A percentile compares a stretch with the other conserved stretches of the same genome.
phyloP scores from a whole-genome alignment of 2,888 invertebrate genomes.

The Eupithecia exiguata region DNA sequence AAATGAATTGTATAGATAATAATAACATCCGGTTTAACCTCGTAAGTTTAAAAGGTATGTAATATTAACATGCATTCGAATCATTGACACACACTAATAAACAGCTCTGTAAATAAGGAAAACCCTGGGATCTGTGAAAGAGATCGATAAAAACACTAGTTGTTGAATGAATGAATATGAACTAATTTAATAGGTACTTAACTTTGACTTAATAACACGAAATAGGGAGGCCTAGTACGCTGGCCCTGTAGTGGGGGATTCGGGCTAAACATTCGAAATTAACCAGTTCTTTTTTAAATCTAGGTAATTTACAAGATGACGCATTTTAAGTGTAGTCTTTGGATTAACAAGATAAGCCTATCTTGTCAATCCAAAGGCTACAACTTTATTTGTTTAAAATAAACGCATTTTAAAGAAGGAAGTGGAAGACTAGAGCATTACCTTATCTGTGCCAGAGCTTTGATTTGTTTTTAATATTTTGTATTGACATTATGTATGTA shows the following conservation, averaged over 20 bases:
- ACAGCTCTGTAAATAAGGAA: constrained; percentile 3
- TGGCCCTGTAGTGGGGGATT: not conserved
- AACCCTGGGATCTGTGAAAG: not conserved
- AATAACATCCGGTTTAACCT: constrained; percentile 15
- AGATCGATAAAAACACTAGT: not conserved
- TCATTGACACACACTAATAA: constrained; percentile 7
- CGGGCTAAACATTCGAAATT: not conserved
- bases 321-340: not conserved
- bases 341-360: not conserved
- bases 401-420: not conserved
- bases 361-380: too few species aligned
- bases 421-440: not conserved
- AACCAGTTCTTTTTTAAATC: too few species aligned
- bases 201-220: not conserved
- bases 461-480: not conserved
- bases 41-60: not conserved
- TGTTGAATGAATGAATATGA: not conserved
- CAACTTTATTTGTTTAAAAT: not conserved
- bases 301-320: too few species aligned
- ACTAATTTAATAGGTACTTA: not conserved
- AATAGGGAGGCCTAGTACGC: not conserved
- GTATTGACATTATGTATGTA: not conserved
- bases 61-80: not conserved
- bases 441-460: not conserved
- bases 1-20: not conserved